Base-by-base conservation (phyloP, 1,140 invertebrate species). In the Gryon sp. region DNA sequence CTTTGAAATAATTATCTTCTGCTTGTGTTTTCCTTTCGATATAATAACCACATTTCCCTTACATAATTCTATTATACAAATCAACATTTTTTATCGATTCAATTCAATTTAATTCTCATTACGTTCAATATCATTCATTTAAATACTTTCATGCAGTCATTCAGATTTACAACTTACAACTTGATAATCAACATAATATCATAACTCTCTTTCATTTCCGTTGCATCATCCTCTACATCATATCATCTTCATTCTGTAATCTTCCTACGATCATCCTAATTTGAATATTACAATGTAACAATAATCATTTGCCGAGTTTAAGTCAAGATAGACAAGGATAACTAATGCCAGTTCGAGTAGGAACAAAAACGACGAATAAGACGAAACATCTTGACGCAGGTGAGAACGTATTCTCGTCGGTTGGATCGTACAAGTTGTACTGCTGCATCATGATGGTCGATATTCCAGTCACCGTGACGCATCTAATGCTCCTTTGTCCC, bases 371-470 rank as follows among this genome's bases (percentile, higher is more conserved):
- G 22, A 38, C 18, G 20, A 53, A 40, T 36, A 34, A 55, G 48
- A 62, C 30, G 36, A 60, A 53, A 63, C 40, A 22, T 16, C 38
- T 52, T 14, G 22, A 22, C 16, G 38, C 68, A 72, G 57, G 68
- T 63, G 68, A 63, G 68, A 72, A 72, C 28, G 41, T 48, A 36
- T 62, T 22, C 40, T 18, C 26, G 32, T 45, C 38, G 30, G 19
- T 46, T 4, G 36, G 18, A 30, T 45, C 11, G 34, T 57, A 43
- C 59, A 65, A 53, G 69, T 55, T 53, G 36, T 59, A 52, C 55
- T 52, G 55, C 53, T 55, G 72, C 60, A 66, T 60, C 55, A 75
- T 30, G 28, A 60, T 28, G 60, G 43, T 74, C 70, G 50, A 57
- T 30, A 59, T 57, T 41, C 45, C 14, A 53, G 52, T 66, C 55